Evolutionary conservation across 2,797 vertebrate species (phyloP).

Genomic region (Mormyrus proboscirostris): DNA sequence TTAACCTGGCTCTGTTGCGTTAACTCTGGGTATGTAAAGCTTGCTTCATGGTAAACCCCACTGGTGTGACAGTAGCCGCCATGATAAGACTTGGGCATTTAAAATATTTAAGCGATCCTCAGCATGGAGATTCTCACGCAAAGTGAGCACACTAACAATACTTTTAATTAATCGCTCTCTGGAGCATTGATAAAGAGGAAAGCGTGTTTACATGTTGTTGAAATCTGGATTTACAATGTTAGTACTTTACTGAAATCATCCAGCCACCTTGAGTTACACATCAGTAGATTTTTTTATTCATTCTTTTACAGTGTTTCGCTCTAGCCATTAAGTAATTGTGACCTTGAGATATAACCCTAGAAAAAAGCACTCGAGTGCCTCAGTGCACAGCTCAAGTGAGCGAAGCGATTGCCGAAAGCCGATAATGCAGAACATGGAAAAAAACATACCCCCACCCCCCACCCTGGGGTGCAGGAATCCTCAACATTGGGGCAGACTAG

Average conservation of each 20-base stretch:
- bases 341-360: slow-evolving; percentile 3
- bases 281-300: background rate
- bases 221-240: background rate
- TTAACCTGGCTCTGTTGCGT: background rate
- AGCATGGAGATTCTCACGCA: background rate
- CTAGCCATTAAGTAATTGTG: slow-evolving; percentile 10
- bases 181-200: background rate
- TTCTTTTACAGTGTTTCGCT: background rate
- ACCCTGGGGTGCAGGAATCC: background rate
- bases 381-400: background rate
- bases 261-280: background rate
- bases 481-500: background rate
- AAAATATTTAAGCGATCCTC: background rate
- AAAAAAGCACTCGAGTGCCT: background rate
- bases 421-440: background rate
- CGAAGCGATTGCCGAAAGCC: background rate
- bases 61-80: background rate
- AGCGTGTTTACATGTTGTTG: background rate
- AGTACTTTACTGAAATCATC: background rate
- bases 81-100: background rate
- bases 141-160: background rate
- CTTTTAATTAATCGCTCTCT: background rate
- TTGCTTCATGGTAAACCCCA: background rate
- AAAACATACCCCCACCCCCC: background rate
- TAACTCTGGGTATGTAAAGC: background rate